Evolutionary conservation across 1,140 invertebrate species (phyloP), one percentile per base, ranked within the genome.

Genomic region (Drosophila tani): DNA sequence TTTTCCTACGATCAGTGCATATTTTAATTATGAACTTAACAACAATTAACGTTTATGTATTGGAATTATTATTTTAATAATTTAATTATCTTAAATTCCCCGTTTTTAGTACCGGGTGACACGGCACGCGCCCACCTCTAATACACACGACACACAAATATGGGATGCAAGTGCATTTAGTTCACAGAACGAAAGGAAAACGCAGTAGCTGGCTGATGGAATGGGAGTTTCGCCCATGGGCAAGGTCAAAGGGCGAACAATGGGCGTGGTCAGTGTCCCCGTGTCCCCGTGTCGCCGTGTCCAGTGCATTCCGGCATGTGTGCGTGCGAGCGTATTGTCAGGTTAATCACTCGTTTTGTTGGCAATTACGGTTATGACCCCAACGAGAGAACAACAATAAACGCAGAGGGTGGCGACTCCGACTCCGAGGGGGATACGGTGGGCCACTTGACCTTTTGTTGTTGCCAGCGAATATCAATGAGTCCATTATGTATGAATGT

Each of bases 331-430:
- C 59, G 63, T 79, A 80, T 83, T 83, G 80, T 87, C 71, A 86
- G 83, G 83, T 86, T 86, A 86, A 86, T 86, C 83, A 87, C 84
- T 83, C 83, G 83, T 83, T 86, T 87, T 86, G 84, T 87, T 86
- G 83, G 71, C 83, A 86, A 86, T 86, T 82, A 86, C 76, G 75
- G 80, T 87, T 87, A 87, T 79, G 80, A 80, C 81, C 81, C 81
- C 81, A 80, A 77, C 58, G 56, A 62, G 76, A 53, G 53, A 68
- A 67, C 75, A 78, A 75, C 83, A 87, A 79, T 71, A 82, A 86
- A 64, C 55, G 29, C 24, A 2, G 29, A 3, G n/a, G 12, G 32
- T 0, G 21, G 12, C 2, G n/a, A 11, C n/a, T n/a, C n/a, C 38
- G 19, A 11, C 47, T 21, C n/a, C 15, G 45, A n/a, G 55, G 17